Percentiles rank a stretch among this genome's conserved stretches.
phyloP scores from a whole-genome alignment of 2,888 invertebrate species.

The Cheilosia scutellata region DNA sequence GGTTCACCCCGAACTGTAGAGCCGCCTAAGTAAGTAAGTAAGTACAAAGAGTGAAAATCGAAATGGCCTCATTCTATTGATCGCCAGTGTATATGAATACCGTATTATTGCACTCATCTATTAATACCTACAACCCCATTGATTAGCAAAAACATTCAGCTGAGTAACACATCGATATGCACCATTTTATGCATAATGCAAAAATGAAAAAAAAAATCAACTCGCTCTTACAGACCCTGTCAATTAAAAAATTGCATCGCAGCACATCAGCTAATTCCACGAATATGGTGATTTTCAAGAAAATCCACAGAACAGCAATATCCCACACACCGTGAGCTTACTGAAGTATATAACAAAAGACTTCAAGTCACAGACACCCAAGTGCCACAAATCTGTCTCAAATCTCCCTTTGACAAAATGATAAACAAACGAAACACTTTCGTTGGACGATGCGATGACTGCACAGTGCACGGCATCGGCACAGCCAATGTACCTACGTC shows the following conservation, averaged over 20 bases:
- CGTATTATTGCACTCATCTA: too few species aligned
- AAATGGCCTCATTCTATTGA: too few species aligned
- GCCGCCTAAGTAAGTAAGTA: too few species aligned
- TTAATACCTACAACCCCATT: not conserved
- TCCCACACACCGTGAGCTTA: conserved; percentile 54
- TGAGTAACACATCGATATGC: not conserved
- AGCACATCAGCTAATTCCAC: conserved; percentile 49
- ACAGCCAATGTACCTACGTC: not conserved
- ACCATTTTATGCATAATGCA: not conserved
- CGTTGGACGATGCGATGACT: not conserved
- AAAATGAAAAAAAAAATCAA: not conserved
- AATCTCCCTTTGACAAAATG: conserved; percentile 50
- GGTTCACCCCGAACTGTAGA: too few species aligned
- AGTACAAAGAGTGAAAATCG: too few species aligned
- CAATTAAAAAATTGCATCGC: conserved; percentile 55
- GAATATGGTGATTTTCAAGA: conserved; percentile 52
- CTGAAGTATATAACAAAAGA: conserved; percentile 22
- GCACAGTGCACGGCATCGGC: not conserved
- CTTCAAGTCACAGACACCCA: conserved; percentile 32
- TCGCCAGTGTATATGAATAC: too few species aligned
- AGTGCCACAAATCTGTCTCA: conserved; percentile 50
- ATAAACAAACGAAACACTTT: conserved; percentile 57
- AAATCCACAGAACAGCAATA: conserved; percentile 41
- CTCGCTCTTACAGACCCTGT: not conserved
- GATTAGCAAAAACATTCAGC: not conserved